Evolutionary conservation across 2,113 vertebrate species (phyloP).

Genomic region (Halichoeres trimaculatus): DNA sequence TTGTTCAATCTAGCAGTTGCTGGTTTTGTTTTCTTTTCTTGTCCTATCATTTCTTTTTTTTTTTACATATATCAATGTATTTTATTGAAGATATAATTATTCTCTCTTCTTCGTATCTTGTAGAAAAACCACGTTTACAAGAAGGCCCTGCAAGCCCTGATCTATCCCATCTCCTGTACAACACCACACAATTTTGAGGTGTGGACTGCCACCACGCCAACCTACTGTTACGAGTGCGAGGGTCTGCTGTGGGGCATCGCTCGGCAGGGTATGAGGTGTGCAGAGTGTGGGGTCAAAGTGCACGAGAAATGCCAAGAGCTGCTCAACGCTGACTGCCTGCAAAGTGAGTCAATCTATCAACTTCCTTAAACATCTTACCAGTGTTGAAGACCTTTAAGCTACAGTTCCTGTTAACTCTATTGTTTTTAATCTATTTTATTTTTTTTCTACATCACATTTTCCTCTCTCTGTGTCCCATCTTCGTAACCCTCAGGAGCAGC

Average conservation of each 20-base stretch:
- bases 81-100: too few species aligned
- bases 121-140: slow-evolving; percentile 97
- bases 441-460: too few species aligned
- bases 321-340: slow-evolving; percentile 96
- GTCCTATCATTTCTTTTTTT: too few species aligned
- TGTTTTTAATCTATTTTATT: too few species aligned
- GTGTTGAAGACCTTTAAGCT: too few species aligned
- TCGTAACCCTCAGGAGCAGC: slow-evolving; percentile 91
- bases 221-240: slow-evolving; percentile 98
- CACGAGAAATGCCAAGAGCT: slow-evolving; percentile 99
- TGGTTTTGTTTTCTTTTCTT: too few species aligned
- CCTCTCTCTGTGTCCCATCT: too few species aligned
- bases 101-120: neutral
- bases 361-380: neutral
- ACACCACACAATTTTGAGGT: slow-evolving; percentile 97
- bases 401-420: too few species aligned
- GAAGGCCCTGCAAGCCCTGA: slow-evolving; percentile 97
- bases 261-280: slow-evolving; percentile 96
- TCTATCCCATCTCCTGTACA: slow-evolving; percentile 98
- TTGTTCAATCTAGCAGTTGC: too few species aligned
- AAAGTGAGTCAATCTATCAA: slow-evolving; percentile 87
- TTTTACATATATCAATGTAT: too few species aligned
- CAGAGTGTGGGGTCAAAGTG: slow-evolving; percentile 97
- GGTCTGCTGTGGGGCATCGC: slow-evolving; percentile 98
- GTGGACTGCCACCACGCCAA: slow-evolving; percentile 96